Conservation (phyloP, 2,797 vertebrate species). For the Enteromius paludinosus region DNA sequence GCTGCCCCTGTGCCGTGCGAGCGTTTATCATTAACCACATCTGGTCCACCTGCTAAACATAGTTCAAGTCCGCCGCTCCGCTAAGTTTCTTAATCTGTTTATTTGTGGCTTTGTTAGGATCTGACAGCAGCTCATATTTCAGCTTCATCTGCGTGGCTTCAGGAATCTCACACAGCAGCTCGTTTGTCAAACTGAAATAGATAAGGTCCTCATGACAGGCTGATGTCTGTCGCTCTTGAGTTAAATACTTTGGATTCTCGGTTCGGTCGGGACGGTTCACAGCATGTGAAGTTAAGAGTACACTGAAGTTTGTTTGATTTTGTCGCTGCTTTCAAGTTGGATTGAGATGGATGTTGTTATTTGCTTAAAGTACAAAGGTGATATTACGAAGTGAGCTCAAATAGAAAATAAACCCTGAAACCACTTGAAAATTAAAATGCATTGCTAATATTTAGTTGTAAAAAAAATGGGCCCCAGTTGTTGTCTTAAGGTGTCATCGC, state of each 20-base stretch:
- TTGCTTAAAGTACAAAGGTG: slow-evolving; percentile 11
- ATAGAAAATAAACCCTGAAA: not conserved
- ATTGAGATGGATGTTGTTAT: not conserved
- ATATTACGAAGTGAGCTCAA: not conserved
- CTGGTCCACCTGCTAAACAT: slow-evolving; percentile 45
- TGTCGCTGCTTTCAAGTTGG: not conserved
- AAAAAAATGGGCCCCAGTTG: not conserved
- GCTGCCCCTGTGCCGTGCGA: not conserved
- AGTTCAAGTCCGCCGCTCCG: slow-evolving; percentile 20
- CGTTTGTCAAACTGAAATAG: slow-evolving; percentile 55
- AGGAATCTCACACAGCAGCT: slow-evolving; percentile 5
- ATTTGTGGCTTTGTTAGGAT: slow-evolving; percentile 3
- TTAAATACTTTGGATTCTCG: slow-evolving; percentile 51
- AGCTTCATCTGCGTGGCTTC: slow-evolving; percentile 26
- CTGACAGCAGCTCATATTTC: slow-evolving; percentile 20
- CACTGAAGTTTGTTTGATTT: not conserved
- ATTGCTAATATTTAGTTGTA: too few species aligned
- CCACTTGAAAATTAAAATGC: not conserved
- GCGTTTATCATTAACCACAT: slow-evolving; percentile 6
- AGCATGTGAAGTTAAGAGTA: not conserved
- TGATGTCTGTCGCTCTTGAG: slow-evolving; percentile 43
- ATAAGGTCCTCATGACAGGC: slow-evolving; percentile 48
- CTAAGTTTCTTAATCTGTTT: slow-evolving; percentile 6
- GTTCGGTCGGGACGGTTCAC: slow-evolving; percentile 29
- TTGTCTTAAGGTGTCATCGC: not conserved